Conservation (phyloP, 2,797 vertebrate genomes). For the Gymnothorax reevesii region DNA sequence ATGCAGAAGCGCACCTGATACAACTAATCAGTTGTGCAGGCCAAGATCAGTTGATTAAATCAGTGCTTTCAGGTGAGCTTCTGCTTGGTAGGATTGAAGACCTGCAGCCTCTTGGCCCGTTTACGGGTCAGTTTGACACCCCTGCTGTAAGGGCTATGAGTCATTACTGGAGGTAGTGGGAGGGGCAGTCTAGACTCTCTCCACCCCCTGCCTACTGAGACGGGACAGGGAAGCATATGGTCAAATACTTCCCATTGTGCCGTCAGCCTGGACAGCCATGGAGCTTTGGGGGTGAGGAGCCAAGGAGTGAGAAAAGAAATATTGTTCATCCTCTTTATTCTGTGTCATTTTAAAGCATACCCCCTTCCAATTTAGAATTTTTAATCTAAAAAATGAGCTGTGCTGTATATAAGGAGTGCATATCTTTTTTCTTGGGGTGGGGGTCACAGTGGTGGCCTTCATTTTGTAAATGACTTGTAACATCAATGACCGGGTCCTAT, state of each 20-base stretch:
- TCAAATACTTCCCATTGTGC: neutral
- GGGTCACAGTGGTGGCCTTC: neutral
- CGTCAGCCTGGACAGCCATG: neutral
- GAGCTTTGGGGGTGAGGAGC: neutral
- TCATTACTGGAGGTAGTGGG: neutral
- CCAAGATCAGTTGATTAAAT: no score
- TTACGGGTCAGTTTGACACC: no score
- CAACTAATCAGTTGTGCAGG: no score
- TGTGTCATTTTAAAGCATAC: neutral
- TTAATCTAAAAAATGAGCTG: neutral
- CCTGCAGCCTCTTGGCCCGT: no score
- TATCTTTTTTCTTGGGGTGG: neutral
- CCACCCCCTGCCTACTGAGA: neutral
- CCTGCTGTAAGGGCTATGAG: neutral
- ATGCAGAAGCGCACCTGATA: no score
- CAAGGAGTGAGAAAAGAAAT: neutral
- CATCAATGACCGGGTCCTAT: neutral
- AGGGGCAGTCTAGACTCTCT: slow-evolving; percentile 1
- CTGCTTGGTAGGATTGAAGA: no score
- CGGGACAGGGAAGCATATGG: neutral
- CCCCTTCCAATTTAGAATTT: neutral
- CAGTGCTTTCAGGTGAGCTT: no score
- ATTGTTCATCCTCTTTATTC: neutral
- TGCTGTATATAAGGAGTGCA: no score
- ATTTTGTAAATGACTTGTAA: neutral